These are phyloP conservation scores for Diacarnus erythraeanus DNA, from an alignment of 37 sponge, comb jelly and placozoan species.

Conservation along the genomic window DNA sequence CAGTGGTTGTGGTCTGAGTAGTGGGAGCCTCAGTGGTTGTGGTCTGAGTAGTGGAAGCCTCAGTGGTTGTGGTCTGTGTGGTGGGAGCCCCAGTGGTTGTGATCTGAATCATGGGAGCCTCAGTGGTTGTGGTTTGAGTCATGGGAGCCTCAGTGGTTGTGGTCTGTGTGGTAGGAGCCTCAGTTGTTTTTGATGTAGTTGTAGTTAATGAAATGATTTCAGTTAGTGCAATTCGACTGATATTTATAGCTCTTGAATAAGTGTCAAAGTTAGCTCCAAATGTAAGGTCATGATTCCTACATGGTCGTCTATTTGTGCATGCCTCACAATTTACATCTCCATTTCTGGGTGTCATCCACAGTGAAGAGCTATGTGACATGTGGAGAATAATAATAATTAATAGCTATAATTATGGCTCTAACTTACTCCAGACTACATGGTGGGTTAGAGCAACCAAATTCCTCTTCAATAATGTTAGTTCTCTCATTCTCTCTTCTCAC, in stretches of 20 bases:
- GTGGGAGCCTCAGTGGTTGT: neutral
- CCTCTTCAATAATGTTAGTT: neutral
- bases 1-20: neutral
- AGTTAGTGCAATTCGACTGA: neutral
- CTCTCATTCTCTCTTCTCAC: too few relatives aligned
- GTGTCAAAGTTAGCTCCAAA: neutral
- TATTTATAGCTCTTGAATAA: neutral
- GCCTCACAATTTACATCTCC: neutral
- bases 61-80: neutral
- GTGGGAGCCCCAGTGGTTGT: neutral
- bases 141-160: neutral
- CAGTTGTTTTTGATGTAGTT: neutral
- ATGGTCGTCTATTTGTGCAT: neutral
- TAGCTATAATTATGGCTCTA: too few relatives aligned
- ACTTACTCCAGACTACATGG: neutral
- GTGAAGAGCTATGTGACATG: neutral
- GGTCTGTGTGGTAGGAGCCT: neutral
- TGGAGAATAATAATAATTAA: neutral
- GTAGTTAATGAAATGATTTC: neutral
- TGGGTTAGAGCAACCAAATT: neutral
- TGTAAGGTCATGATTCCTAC: neutral
- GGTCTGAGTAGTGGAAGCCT: neutral
- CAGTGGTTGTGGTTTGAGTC: neutral
- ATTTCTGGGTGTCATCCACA: neutral
- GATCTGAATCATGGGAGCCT: too few relatives aligned